Evolutionary conservation across 2,113 vertebrate genomes (phyloP).

Genomic region (Oplegnathus fasciatus): DNA sequence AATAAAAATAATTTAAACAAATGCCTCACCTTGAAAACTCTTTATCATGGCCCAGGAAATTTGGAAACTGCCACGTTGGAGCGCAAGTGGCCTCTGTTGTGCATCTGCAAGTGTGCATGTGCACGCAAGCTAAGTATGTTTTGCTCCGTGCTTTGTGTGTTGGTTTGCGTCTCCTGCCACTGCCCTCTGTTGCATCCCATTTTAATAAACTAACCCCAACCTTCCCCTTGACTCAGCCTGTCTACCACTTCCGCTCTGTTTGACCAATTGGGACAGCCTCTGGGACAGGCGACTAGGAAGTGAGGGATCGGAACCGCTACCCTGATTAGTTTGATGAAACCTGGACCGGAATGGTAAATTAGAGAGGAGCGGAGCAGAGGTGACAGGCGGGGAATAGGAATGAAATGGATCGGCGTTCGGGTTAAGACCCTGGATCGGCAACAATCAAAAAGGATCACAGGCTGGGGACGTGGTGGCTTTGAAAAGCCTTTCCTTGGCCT

Average conservation of each 20-base stretch:
- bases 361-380: not conserved
- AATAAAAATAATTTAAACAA: conserved; percentile 44
- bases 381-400: conserved; percentile 4
- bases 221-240: conserved; percentile 26
- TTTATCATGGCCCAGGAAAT: not conserved
- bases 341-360: conserved; percentile 39
- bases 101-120: not conserved
- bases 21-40: conserved; percentile 50
- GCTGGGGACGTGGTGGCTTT: not conserved
- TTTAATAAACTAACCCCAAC: conserved; percentile 23
- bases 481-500: not conserved
- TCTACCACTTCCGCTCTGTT: not conserved
- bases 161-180: not conserved
- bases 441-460: conserved; percentile 33
- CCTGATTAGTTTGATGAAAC: conserved; percentile 19
- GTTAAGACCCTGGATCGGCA: conserved; percentile 20
- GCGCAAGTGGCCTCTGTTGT: not conserved
- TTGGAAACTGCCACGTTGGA: not conserved
- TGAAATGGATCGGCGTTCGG: not conserved
- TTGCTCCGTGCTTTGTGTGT: not conserved
- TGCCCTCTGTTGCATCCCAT: conserved; percentile 6
- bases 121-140: not conserved
- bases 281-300: not conserved
- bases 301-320: conserved; percentile 24
- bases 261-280: not conserved